phyloP scores from a whole-genome alignment of 2,113 vertebrate genomes.

The Thunnus thynnus region DNA sequence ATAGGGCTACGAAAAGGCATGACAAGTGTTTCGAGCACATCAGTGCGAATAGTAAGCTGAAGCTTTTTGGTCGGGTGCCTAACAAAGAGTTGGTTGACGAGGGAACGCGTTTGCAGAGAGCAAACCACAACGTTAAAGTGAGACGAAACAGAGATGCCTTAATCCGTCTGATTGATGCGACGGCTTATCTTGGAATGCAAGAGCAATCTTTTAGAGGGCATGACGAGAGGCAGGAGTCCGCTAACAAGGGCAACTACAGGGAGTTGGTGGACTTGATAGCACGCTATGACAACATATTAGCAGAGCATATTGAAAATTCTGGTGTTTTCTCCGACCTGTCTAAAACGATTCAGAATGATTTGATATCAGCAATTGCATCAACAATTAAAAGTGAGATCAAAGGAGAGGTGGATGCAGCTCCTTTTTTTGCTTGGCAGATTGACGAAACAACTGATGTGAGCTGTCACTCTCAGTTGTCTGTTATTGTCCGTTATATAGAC shows the following conservation, averaged over 20 bases:
- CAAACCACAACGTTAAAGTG: no score
- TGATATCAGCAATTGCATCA: background rate
- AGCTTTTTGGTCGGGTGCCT: no score
- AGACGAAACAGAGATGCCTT: no score
- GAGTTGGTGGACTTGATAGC: conserved; percentile 8
- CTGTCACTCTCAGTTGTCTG: background rate
- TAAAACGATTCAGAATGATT: background rate
- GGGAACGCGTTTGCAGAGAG: no score
- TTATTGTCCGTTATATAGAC: conserved; percentile 1
- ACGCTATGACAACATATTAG: conserved; percentile 3
- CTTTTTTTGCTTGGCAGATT: background rate
- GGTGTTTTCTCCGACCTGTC: background rate
- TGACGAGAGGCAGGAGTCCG: background rate
- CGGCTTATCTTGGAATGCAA: no score
- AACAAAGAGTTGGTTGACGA: no score
- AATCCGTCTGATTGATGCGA: no score
- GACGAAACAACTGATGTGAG: background rate
- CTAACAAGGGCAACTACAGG: conserved; percentile 17
- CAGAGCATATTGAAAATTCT: background rate
- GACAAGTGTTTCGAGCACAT: no score
- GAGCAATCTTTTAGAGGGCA: no score
- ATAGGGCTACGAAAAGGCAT: no score
- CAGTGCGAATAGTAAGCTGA: no score
- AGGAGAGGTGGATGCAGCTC: background rate
- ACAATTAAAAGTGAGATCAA: background rate